Conservation (phyloP, 1,140 invertebrate species). For the Pinna nobilis region DNA sequence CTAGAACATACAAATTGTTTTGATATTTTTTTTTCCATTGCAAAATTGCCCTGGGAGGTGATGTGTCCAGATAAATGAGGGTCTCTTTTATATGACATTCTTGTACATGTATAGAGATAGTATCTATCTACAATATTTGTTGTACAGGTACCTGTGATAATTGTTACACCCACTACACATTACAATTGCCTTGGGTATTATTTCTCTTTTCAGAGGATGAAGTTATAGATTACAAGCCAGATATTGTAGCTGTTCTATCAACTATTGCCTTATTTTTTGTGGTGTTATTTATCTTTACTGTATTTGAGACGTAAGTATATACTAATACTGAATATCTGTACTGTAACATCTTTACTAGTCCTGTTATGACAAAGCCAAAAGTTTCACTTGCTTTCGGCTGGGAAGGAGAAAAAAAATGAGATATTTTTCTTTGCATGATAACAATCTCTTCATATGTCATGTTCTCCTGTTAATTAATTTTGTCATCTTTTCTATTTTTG, state of each 20-base stretch:
- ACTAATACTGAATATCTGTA: not conserved
- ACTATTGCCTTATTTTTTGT: slow-evolving; percentile 89
- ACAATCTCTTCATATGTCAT: no score
- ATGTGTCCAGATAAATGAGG: no score
- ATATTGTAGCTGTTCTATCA: slow-evolving; percentile 85
- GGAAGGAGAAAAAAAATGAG: no score
- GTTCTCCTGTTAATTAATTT: no score
- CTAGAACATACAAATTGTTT: no score
- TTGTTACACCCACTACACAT: not conserved
- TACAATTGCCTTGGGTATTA: not conserved
- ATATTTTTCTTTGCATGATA: no score
- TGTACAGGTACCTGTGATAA: not conserved
- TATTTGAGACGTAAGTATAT: slow-evolving; percentile 85
- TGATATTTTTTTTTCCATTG: no score
- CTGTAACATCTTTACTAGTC: not conserved
- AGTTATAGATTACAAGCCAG: slow-evolving; percentile 75
- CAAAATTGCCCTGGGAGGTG: no score
- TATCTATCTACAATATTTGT: not conserved
- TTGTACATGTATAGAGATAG: not conserved
- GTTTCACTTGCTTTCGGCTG: no score
- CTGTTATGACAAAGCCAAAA: no score
- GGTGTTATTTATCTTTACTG: slow-evolving; percentile 91
- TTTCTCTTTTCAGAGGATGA: not conserved
- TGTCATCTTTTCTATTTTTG: no score
- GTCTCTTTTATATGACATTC: not conserved